phyloP scores from a whole-genome alignment of 2,888 invertebrate genomes.

The Rotaria macrura region DNA sequence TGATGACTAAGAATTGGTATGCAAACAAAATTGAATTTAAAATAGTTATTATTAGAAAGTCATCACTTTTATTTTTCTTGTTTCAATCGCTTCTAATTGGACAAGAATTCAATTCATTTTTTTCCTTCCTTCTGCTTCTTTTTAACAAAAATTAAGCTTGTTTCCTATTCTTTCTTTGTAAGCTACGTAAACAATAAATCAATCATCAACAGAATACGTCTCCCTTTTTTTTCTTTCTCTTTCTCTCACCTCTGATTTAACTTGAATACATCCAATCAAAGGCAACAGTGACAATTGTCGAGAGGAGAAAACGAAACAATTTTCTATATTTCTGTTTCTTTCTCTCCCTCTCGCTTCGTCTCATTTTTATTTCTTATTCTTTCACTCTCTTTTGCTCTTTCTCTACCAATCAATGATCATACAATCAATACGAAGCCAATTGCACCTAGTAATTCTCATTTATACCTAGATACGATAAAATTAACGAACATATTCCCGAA shows the following conservation, averaged over 20 bases:
- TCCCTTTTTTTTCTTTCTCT: neutral
- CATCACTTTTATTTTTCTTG: neutral
- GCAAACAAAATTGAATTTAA: neutral
- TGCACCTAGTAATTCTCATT: neutral
- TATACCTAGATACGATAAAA: neutral
- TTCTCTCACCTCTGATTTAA: neutral
- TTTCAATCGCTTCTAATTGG: neutral
- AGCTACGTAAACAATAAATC: constrained; percentile 1
- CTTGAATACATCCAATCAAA: neutral
- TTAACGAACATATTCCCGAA: neutral
- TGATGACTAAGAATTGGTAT: neutral
- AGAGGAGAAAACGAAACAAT: neutral
- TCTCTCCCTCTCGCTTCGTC: neutral
- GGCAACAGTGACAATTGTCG: neutral
- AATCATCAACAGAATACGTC: neutral
- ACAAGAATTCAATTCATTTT: neutral
- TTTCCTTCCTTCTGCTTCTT: neutral
- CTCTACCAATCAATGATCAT: neutral
- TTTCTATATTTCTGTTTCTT: neutral
- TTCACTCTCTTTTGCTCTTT: neutral
- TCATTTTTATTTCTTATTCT: no score
- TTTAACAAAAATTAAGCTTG: neutral
- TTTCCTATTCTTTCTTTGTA: neutral
- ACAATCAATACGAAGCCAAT: constrained; percentile 5
- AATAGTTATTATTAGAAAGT: neutral